Evolutionary conservation across 2,888 invertebrate genomes (phyloP).

Genomic region (Hirtodrosophila confusa): DNA sequence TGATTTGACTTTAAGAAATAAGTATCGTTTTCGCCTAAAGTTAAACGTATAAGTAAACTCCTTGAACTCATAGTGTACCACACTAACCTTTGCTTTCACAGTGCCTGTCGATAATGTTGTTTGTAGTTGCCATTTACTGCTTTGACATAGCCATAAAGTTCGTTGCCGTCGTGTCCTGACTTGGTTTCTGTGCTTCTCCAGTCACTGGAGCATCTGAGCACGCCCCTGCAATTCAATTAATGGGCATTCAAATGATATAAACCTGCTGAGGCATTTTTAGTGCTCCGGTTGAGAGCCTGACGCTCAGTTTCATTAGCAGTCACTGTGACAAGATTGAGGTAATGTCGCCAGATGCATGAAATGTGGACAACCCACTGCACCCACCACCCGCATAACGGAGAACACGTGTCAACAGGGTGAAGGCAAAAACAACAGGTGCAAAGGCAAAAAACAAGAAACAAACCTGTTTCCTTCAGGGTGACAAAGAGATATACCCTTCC

Average conservation of each 20-base stretch:
- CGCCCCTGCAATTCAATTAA: conserved; percentile 77
- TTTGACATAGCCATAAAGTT: conserved; percentile 51
- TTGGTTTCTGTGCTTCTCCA: conserved; percentile 9
- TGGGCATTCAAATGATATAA: conserved; percentile 79
- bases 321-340: conserved; percentile 53
- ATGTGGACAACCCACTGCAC: conserved; percentile 21
- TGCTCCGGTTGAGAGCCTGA: conserved; percentile 39
- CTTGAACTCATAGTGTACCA: conserved; percentile 15
- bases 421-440: conserved; percentile 70
- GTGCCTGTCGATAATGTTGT: conserved; percentile 47
- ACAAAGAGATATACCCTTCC: too few species aligned
- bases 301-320: conserved; percentile 65
- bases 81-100: conserved; percentile 1
- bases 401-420: conserved; percentile 35
- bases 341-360: conserved; percentile 44
- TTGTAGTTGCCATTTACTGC: conserved; percentile 37
- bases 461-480: background rate
- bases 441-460: conserved; percentile 18
- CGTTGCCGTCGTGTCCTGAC: conserved; percentile 19
- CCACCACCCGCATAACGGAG: conserved; percentile 1
- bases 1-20: too few species aligned
- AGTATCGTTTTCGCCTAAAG: too few species aligned
- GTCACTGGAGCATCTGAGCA: conserved; percentile 30
- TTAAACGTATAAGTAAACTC: background rate
- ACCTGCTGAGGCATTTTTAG: conserved; percentile 73